Evolutionary conservation across 2,888 invertebrate species (phyloP), one percentile per base, ranked within the genome.

Genomic region (Dusona sp.): DNA sequence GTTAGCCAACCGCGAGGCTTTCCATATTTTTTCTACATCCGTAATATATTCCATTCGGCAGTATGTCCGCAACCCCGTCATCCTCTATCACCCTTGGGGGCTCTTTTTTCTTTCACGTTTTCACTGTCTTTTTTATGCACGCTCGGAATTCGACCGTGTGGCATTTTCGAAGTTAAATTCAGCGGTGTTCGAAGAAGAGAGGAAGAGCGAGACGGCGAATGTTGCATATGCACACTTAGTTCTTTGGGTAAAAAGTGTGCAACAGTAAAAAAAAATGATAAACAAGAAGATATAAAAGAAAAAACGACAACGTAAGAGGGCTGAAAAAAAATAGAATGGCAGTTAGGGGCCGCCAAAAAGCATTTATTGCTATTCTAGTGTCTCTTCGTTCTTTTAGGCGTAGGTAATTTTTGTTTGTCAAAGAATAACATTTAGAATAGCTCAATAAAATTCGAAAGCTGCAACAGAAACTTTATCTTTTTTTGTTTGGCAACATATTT

Each of bases 181-280:
- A 83, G 61, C 70, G 9, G 11, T 13, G 64, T 8, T 25, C 9
- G 57, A 48, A 22, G 36, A 29, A 67, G 67, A 64, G 48, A 81
- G 54, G 48, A 38, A 67, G 70, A 74, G 25, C 13, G 48, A 42
- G 64, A 54, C 57, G 64, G 65, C 6, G 67, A 74, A 65, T 79
- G 79, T 82, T 84, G 84, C 86, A 87, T 84, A 87, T 87, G 84
- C 86, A 81, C 81, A 42, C 36, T 38, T 51, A 74, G 64, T 75
- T 78, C 80, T 81, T 61, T 33, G 42, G 22, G 51, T 29, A 42
- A 81, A 86, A 79, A 86, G 61, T 84, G 70, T 42, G 36, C 68
- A 68, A 57, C 36, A 65, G 36, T 68, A 64, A 78, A 78, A 25
- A 11, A 61, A 61, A 61, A 61, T 0, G 25, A 61, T 29, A 25